Percentiles rank a stretch among this genome's conserved stretches.
phyloP scores from a whole-genome alignment of 2,113 vertebrate species.

The Archocentrus centrarchus region DNA sequence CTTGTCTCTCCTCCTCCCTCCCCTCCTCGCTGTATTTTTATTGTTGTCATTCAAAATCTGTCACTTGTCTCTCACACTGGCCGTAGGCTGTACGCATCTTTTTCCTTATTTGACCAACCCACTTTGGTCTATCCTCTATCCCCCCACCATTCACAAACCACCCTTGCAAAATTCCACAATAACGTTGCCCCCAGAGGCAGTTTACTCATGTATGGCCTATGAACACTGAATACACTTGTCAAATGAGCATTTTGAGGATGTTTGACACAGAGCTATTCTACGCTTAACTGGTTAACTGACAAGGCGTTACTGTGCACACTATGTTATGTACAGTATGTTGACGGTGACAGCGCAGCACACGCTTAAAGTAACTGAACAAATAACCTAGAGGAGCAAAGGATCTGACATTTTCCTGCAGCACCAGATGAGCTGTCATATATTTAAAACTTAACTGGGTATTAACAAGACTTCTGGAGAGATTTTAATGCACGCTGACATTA shows the following conservation, averaged over 20 bases:
- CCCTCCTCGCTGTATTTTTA: background rate
- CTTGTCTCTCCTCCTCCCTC: background rate
- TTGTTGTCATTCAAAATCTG: constrained; percentile 6
- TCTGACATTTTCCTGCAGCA: background rate
- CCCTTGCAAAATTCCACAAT: background rate
- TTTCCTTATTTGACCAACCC: constrained; percentile 40
- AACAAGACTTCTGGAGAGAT: background rate
- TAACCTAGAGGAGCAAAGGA: background rate
- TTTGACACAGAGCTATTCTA: constrained; percentile 47
- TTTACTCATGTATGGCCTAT: constrained; percentile 45
- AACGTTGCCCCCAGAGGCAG: constrained; percentile 6
- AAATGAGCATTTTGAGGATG: constrained; percentile 45
- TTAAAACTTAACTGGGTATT: background rate
- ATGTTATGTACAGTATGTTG: background rate
- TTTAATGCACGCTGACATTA: background rate
- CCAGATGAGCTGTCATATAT: background rate
- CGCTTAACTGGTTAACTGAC: constrained; percentile 47
- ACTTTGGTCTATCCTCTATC: background rate
- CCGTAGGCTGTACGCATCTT: constrained; percentile 5
- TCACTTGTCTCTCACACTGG: constrained; percentile 1
- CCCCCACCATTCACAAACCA: background rate
- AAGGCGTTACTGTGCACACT: constrained; percentile 8
- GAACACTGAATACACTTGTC: constrained; percentile 36
- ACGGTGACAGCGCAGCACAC: background rate
- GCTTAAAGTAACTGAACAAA: background rate